Base-by-base conservation (phyloP, 2,888 invertebrate genomes). In the Cataglyphis cursor region DNA sequence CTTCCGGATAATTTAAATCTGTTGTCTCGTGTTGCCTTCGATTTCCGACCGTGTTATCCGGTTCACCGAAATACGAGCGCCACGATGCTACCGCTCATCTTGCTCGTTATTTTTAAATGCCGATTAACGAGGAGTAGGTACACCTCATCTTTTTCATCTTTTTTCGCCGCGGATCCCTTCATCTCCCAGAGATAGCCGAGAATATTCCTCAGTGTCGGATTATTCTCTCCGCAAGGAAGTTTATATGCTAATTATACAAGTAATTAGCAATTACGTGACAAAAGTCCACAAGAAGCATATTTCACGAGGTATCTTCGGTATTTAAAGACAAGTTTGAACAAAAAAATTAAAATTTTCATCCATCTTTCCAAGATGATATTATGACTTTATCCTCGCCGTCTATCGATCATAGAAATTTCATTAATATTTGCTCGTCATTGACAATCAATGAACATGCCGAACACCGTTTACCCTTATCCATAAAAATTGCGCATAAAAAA, bases 41-140 rank as follows among this genome's bases (percentile, higher is more conserved):
- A 83, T 87, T 85, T 89, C 76, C 28, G 24, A 59, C 44, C 80
- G 57, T 31, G 54, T 81, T 68, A 85, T 81, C 81, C 78, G 21
- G 41, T 84, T 68, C 41, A 38, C 64, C 21, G 51, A 75, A 84
- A 87, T 61, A 59, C 15, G 89, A 89, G 84, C 70, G 44, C 10
- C 54, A 12, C 41, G 51, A 51, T 35, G 48, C 35, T 21, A n/a
- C 24, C 12, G 57, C 80, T 82, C 84, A 54, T 75, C 65, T 61
- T 57, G 41, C 83, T 88, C 88, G 84, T 89, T 89, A 89, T 90
- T 90, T 89, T 85, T 83, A 85, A 89, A 89, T 82, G 84, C 68
- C 89, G 89, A 89, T 89, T 86, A 88, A 84, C 88, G 68, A 87
- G 85, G 59, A 24, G 66, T 57, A 51, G 54, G 28, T 74, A 74